These are phyloP conservation scores for Micromesistius poutassou DNA, from an alignment of 2,797 vertebrate genomes.

Conservation along the genomic window DNA sequence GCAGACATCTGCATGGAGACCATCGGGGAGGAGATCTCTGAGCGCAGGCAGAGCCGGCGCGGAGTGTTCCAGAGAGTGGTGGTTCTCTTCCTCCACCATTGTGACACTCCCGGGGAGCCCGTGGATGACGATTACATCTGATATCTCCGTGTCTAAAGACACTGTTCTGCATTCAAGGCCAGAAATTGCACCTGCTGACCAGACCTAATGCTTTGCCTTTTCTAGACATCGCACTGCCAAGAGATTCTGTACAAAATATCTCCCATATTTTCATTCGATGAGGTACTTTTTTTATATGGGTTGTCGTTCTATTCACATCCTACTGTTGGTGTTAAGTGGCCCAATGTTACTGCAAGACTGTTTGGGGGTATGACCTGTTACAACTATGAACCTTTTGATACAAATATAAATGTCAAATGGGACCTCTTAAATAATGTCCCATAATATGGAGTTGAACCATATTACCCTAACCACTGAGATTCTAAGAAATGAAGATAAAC, in stretches of 20 bases:
- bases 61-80: conserved; percentile 94
- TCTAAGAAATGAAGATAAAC: too few species aligned
- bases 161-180: not conserved
- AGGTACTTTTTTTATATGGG: not conserved
- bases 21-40: conserved; percentile 96
- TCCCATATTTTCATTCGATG: not conserved
- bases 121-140: conserved; percentile 96
- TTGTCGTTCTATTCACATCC: not conserved
- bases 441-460: too few species aligned
- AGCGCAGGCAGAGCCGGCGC: conserved; percentile 85
- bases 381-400: too few species aligned
- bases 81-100: conserved; percentile 96
- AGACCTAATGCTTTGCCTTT: conserved; percentile 1
- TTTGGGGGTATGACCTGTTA: not conserved
- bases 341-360: not conserved
- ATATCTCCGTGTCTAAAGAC: conserved; percentile 1
- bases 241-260: conserved; percentile 1
- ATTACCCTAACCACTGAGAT: too few species aligned
- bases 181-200: conserved; percentile 2
- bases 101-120: conserved; percentile 93
- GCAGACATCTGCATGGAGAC: conserved; percentile 99
- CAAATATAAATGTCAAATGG: too few species aligned
- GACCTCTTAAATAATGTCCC: too few species aligned
- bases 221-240: not conserved
- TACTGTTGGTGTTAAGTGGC: not conserved